These are phyloP conservation scores for Drosophila pseudotalamancana DNA, from an alignment of 2,888 invertebrate genomes.

Conservation along the genomic window DNA sequence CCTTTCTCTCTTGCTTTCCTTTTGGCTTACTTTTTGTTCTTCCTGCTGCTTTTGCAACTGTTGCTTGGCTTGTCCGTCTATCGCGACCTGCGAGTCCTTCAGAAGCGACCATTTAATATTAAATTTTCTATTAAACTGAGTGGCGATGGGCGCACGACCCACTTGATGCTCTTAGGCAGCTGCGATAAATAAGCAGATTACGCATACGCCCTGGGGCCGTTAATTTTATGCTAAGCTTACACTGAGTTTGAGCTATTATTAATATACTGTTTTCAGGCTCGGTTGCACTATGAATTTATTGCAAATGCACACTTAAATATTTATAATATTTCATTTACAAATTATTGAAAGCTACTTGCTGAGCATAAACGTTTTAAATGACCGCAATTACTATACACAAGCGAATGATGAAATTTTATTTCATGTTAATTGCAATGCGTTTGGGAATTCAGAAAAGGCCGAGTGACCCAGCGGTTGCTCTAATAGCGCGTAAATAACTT, in stretches of 20 bases:
- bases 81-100: not conserved
- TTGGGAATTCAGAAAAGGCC: constrained; percentile 7
- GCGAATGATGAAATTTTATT: constrained; percentile 48
- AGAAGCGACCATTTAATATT: constrained; percentile 16
- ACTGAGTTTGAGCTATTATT: constrained; percentile 26
- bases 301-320: constrained; percentile 12
- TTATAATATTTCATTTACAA: constrained; percentile 45
- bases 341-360: constrained; percentile 61
- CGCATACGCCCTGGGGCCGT: constrained; percentile 22
- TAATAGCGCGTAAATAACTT: constrained; percentile 71
- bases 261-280: constrained; percentile 28
- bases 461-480: constrained; percentile 40
- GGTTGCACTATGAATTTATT: constrained; percentile 46
- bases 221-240: constrained; percentile 14
- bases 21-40: not conserved
- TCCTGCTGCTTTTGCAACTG: constrained; percentile 57
- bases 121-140: constrained; percentile 27
- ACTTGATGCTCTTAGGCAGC: constrained; percentile 3
- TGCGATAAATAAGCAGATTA: constrained; percentile 37
- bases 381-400: constrained; percentile 53
- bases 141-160: not conserved
- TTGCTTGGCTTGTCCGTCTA: constrained; percentile 42
- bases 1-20: not conserved
- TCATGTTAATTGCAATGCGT: constrained; percentile 65
- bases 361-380: constrained; percentile 49